Base-by-base conservation (phyloP, 2,888 invertebrate species). In the Cataglyphis rosenhaueri region DNA sequence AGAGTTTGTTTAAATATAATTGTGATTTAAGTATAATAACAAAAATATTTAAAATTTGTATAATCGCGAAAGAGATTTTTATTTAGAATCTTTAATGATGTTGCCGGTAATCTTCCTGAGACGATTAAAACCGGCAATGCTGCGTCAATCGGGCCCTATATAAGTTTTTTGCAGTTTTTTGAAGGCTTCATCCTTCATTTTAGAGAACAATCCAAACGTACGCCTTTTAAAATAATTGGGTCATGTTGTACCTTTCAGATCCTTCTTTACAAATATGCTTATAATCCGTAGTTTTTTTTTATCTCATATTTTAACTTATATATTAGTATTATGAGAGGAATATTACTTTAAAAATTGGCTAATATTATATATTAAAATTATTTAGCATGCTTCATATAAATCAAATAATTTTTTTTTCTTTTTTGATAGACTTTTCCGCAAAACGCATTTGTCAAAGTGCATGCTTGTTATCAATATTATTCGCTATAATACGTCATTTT, bases 161-260 rank as follows among this genome's bases (percentile, higher is more conserved):
- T 83, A 85, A 84, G 87, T 91, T 93, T 48, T 92, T 93, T 91
- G 87, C 91, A 87, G 86, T 89, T 89, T 92, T 92, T n/a, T n/a
- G 92, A 93, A 93, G 92, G 91, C 87, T 90, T 90, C 88, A 91
- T 90, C 92, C 92, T 91, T 91, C 88, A 83, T 82, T 85, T 86
- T 84, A 84, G 88, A 86, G 88, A 90, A 90, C 87, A 90, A 91
- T 92, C 85, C 88, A 86, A 86, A 87, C 86, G 65, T 87, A 81
- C 85, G 86, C 79, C 82, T 81, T 87, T 88, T 88, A 89, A 91
- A 91, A 89, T 91, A 92, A 93, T 92, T 92, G 92, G 92, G 91
- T 91, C 92, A 89, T 89, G 89, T 91, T 91, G 87, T 87, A 85
- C 84, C 70, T 87, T 78, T 84, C 65, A 64, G 35, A 44, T 44